Conservation (phyloP, 2,113 vertebrate species). For the Phalacrocorax pelagicus region DNA sequence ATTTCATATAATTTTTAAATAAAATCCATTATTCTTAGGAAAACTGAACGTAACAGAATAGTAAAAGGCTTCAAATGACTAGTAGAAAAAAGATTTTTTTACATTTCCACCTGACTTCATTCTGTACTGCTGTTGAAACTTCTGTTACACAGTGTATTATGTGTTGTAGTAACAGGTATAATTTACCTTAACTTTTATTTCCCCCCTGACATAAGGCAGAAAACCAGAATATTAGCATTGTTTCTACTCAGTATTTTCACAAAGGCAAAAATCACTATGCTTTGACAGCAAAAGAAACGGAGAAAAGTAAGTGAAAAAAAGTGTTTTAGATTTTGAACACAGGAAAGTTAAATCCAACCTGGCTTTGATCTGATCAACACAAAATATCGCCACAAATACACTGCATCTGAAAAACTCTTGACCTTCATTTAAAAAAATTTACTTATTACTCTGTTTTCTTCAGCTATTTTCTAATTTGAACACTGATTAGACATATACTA, state of each 20-base stretch:
- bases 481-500: not conserved
- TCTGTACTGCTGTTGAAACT: not conserved
- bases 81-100: not conserved
- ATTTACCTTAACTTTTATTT: not conserved
- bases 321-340: not conserved
- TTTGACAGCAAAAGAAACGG: not conserved
- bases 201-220: not conserved
- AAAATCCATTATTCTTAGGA: not conserved
- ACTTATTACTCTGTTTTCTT: not conserved
- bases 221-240: not conserved
- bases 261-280: not conserved
- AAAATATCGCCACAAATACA: not conserved
- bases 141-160: not conserved
- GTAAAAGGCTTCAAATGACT: not conserved
- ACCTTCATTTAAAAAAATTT: not conserved
- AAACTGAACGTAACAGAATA: not conserved
- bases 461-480: not conserved
- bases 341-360: not conserved
- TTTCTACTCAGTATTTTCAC: not conserved
- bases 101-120: not conserved
- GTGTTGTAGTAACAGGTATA: not conserved
- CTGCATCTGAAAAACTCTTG: not conserved
- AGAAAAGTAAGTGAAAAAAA: not conserved
- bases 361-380: not conserved
- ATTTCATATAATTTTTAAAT: not conserved